Evolutionary conservation across 1,140 invertebrate species (phyloP), one percentile per base, ranked within the genome.

Genomic region (Leptoteleia sp.): DNA sequence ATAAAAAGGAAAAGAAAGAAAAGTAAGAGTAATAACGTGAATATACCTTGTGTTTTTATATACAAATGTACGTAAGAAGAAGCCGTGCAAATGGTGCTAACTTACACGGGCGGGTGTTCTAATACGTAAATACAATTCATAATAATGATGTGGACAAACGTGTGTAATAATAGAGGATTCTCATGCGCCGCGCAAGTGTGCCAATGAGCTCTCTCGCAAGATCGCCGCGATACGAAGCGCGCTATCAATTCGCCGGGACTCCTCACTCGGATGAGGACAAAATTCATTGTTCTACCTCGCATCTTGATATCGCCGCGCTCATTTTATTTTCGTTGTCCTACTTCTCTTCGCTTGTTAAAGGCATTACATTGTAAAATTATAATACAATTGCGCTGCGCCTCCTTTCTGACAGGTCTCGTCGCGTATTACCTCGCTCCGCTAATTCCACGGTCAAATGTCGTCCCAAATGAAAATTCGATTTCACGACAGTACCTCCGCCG

Each of bases 91-190:
- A 65, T 61, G 29, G 71, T 75, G 62, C 61, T 45, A 19, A 52
- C 5, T 64, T 67, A 65, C 65, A 70, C 65, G 65, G 68, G 50
- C 43, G 29, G 48, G 40, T 62, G 52, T 57, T 79, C 65, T 50
- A 68, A 73, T 52, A 68, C 57, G 59, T 40, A 75, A 61, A 75
- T 75, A 70, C 68, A 80, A 77, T 77, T 76, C 57, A 43, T 67
- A 77, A 80, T 76, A 57, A 68, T 72, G 55, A 61, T 29, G 48
- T 68, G 61, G 57, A 59, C 43, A 67, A 61, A 59, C 42, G 65
- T 76, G 61, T 61, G 47, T 67, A 68, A 80, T 76, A 71, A 57
- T 72, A 76, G 67, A 67, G 47, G 70, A 71, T 76, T 80, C 72
- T 80, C 78, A 79, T 70, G 50, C 50, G 40, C 52, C 54, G 52